Conservation (phyloP, 2,888 invertebrate genomes). For the Tipula helvola region DNA sequence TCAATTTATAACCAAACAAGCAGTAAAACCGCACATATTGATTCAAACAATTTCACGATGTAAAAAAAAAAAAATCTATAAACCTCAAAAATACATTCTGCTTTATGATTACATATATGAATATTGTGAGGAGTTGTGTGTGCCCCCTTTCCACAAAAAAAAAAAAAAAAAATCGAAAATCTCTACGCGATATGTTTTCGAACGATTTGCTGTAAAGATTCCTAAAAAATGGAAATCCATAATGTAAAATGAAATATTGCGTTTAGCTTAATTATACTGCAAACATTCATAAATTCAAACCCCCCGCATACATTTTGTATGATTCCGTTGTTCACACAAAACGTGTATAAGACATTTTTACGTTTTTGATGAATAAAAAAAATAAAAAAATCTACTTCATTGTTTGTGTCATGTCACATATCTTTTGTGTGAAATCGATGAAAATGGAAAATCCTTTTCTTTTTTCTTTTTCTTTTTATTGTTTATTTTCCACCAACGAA, state of each 20-base stretch:
- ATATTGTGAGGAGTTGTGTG: background rate
- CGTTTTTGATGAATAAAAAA: background rate
- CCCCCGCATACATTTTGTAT: background rate
- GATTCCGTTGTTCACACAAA: background rate
- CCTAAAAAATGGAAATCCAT: background rate
- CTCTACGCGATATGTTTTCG: background rate
- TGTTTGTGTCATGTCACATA: background rate
- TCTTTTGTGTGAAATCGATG: background rate
- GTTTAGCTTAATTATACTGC: background rate
- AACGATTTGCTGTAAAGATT: background rate
- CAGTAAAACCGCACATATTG: too few species aligned
- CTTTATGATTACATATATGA: too few species aligned
- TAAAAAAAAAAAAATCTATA: too few species aligned
- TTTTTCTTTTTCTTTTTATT: background rate
- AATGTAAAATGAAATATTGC: background rate
- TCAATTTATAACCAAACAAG: too few species aligned
- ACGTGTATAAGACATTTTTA: background rate
- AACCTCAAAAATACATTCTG: too few species aligned
- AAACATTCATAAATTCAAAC: background rate
- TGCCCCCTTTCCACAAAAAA: background rate
- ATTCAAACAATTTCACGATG: too few species aligned
- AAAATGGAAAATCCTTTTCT: background rate
- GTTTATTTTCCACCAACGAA: background rate
- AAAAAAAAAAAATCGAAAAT: background rate
- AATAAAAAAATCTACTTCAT: background rate